Evolutionary conservation across 2,113 vertebrate species (phyloP).

Genomic region (Nothoprocta pentlandii): DNA sequence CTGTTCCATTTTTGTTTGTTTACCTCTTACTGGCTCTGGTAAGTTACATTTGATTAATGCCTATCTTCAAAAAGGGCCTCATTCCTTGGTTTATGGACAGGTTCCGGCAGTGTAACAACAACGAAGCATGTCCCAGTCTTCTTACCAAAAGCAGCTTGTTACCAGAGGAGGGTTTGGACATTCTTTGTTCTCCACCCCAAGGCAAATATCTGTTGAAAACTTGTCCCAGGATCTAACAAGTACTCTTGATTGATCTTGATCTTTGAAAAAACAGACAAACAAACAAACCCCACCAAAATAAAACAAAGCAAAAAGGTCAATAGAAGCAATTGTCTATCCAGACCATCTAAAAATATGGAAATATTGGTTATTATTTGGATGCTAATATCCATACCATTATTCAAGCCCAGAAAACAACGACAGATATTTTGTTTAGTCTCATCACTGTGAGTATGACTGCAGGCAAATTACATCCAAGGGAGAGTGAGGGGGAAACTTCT

Average conservation of each 20-base stretch:
- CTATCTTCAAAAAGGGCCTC: background rate
- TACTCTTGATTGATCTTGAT: background rate
- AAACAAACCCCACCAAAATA: too few relatives aligned
- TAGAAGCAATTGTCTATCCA: background rate
- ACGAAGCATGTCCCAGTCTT: background rate
- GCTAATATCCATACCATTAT: background rate
- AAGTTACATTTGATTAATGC: background rate
- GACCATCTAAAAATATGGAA: background rate
- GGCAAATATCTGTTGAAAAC: background rate
- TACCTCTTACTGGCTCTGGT: background rate
- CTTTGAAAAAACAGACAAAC: too few relatives aligned
- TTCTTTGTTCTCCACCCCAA: background rate
- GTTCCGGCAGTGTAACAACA: background rate
- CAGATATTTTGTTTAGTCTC: background rate
- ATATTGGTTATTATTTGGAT: background rate
- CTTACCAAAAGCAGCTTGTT: background rate
- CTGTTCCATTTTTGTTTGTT: background rate
- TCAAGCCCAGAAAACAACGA: background rate
- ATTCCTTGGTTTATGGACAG: background rate
- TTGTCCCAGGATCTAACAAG: background rate
- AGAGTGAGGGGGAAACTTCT: background rate
- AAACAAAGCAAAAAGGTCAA: too few relatives aligned
- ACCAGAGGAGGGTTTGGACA: background rate
- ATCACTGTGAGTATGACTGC: background rate
- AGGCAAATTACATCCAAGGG: background rate